Evolutionary conservation across 2,113 vertebrate species (phyloP), one percentile per base, ranked within the genome.

Genomic region (Actenoides hombroni): DNA sequence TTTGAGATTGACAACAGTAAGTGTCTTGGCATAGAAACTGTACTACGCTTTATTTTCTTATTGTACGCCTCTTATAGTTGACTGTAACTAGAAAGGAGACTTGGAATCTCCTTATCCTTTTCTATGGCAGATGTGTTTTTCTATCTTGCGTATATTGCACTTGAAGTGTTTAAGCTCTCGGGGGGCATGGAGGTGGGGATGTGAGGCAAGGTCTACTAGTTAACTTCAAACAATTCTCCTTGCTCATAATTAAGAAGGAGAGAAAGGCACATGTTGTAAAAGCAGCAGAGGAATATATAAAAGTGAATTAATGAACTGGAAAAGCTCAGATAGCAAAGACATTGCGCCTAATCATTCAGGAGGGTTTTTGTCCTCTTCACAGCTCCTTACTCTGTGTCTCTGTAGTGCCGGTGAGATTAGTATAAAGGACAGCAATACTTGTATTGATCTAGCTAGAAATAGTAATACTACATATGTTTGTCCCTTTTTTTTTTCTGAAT

Each of bases 271-370:
- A 96, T 63, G 79, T 80, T 95, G 94, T 95, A 94, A 95, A 95
- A 95, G 87, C 87, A 84, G 93, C 86, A 79, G 87, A 95, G 80
- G 92, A 94, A 95, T 97, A 94, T 97, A 97, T 97, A 91, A 96
- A 96, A 97, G 96, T 94, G 96, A 97, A 97, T 97, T 97, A 97
- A 97, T 97, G 94, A 95, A 81, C 82, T 85, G 80, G 86, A 95
- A 95, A 94, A 95, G 94, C 97, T 95, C 57, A 80, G 84, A 81
- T 85, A 88, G 93, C 85, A 61, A 61, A 97, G 92, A 87, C 48
- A 3, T 90, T 53, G 86, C 13, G 1, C 70, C 44, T 96, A 83
- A 90, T 88, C 40, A 53, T 97, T 94, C 49, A 67, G 85, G 68
- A 94, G 54, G 18, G 8, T 69, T 96, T 74, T 59, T 29, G 12